phyloP scores from a whole-genome alignment of 2,888 invertebrate species.

The Orthosia cruda region DNA sequence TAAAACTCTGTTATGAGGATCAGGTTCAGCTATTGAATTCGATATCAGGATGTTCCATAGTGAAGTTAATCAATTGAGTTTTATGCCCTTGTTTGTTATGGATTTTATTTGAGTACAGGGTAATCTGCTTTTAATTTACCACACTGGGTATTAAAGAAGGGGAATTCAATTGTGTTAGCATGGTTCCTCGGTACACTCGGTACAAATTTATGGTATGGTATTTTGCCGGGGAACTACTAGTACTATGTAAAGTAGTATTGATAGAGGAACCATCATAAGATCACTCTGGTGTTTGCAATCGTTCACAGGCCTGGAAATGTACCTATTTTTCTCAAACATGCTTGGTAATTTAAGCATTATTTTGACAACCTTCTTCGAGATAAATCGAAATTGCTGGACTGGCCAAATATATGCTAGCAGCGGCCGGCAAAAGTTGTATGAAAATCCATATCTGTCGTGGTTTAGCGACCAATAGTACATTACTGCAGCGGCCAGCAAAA shows the following conservation, averaged over 20 bases:
- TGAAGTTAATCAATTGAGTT: constrained; percentile 10
- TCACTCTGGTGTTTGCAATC: no score
- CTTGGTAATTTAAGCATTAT: no score
- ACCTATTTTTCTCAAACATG: no score
- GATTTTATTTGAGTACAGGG: constrained; percentile 1
- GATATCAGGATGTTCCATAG: constrained; percentile 10
- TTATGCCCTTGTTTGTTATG: background rate
- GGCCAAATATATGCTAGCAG: no score
- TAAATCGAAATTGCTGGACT: no score
- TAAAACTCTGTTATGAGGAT: constrained; percentile 23
- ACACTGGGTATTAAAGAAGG: background rate
- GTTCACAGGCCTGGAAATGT: no score
- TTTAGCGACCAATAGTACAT: no score
- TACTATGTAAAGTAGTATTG: no score
- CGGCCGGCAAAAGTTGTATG: no score
- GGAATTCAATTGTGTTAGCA: background rate
- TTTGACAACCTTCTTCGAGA: no score
- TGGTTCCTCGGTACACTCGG: background rate
- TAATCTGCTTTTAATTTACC: background rate
- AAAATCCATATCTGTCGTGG: no score
- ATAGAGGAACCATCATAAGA: background rate
- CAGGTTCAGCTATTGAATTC: constrained; percentile 18
- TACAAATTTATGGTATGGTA: background rate
- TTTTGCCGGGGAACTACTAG: background rate
- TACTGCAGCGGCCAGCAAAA: no score